Conservation (phyloP, 2,888 invertebrate species). For the Agrilus cyanescens region DNA sequence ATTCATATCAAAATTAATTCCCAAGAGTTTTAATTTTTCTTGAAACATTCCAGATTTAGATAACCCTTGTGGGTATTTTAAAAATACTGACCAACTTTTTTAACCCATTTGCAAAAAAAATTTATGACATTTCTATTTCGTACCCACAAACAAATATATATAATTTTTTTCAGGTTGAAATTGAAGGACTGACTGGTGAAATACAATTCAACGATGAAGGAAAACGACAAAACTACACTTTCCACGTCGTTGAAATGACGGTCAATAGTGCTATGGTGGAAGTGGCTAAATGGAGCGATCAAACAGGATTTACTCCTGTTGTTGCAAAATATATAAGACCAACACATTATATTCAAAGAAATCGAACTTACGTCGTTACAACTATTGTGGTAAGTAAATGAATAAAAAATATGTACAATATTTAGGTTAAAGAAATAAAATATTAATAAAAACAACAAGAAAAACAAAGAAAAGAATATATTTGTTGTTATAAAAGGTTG, state of each 20-base stretch:
- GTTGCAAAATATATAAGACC: constrained; percentile 67
- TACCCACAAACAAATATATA: no score
- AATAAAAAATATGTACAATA: no score
- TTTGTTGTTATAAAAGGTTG: no score
- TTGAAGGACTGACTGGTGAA: constrained; percentile 82
- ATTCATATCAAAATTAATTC: no score
- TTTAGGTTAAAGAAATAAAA: neutral
- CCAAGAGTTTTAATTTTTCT: no score
- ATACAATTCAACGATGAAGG: constrained; percentile 87
- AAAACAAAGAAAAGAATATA: no score
- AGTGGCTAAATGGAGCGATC: constrained; percentile 82
- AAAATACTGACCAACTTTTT: neutral
- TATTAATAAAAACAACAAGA: no score
- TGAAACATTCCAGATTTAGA: no score
- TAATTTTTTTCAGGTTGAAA: constrained; percentile 59
- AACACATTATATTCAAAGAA: constrained; percentile 61
- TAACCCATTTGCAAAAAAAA: neutral
- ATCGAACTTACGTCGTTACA: constrained; percentile 78
- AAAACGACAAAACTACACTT: constrained; percentile 74
- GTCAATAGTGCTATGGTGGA: constrained; percentile 87
- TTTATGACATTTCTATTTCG: neutral
- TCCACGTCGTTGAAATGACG: constrained; percentile 89
- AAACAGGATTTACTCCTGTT: constrained; percentile 59
- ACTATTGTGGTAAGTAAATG: constrained; percentile 54
- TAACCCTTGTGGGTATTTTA: constrained; percentile 4